phyloP scores from a whole-genome alignment of 1,140 invertebrate genomes.

The Diachasmimorpha longicaudata region DNA sequence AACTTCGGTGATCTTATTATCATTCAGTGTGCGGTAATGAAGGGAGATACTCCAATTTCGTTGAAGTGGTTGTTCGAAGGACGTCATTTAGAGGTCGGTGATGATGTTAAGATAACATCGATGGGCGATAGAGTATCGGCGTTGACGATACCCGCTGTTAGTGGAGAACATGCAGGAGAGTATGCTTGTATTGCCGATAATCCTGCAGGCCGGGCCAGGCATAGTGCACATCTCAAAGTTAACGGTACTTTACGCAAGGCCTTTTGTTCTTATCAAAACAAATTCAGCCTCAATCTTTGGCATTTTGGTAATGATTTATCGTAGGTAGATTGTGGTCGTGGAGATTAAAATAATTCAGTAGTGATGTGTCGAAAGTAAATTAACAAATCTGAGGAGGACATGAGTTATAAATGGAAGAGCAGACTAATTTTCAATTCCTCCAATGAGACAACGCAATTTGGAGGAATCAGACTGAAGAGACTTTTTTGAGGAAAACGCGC shows the following conservation, averaged over 20 bases:
- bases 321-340: background rate
- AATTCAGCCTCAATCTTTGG: background rate
- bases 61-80: slow-evolving; percentile 71
- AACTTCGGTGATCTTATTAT: slow-evolving; percentile 68
- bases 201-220: slow-evolving; percentile 68
- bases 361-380: background rate
- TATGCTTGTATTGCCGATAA: slow-evolving; percentile 79
- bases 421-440: background rate
- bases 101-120: slow-evolving; percentile 67
- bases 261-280: background rate
- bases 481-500: background rate
- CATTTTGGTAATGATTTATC: background rate
- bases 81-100: slow-evolving; percentile 57
- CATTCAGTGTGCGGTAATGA: slow-evolving; percentile 74
- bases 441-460: background rate
- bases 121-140: slow-evolving; percentile 64
- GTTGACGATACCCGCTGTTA: slow-evolving; percentile 60
- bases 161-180: slow-evolving; percentile 70
- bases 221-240: slow-evolving; percentile 66
- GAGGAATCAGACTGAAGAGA: too few species aligned
- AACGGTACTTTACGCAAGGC: slow-evolving; percentile 55
- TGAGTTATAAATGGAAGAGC: background rate
- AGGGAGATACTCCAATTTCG: slow-evolving; percentile 75
- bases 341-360: background rate
- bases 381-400: too few species aligned